Base-by-base conservation (phyloP, 2,888 invertebrate genomes). In the Muschampia plurimacula region DNA sequence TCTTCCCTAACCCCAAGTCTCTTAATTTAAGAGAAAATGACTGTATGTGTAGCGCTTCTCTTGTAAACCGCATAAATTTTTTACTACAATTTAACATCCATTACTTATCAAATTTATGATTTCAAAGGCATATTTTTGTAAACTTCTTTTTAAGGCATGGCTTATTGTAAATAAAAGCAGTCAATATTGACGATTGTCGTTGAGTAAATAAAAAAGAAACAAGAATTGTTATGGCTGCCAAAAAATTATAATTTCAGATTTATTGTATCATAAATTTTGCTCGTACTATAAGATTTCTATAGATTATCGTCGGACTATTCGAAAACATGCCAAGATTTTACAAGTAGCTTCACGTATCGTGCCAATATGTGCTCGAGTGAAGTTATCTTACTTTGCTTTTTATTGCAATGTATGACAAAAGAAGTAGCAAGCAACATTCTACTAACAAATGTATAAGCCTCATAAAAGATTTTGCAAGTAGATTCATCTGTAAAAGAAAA, bases 271-370 rank as follows among this genome's bases (percentile, higher is more conserved):
- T 80, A 81, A 81, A 83, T 81, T 80, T 79, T 78, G 78, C 78
- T 76, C 76, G 75, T 77, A 81, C 83, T 82, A 84, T 82, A 83
- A 77, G 82, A 81, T 81, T 82, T 82, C 81, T 82, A 78, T 80
- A 82, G 81, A 81, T 80, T 80, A 82, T 81, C 85, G 80, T 79
- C 81, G 81, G 78, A 77, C 80, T 78, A 75, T 83, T 85, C 86
- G 85, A 81, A 80, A 78, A 78, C 77, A 80, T 86, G 90, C 87
- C 89, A 89, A 88, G 84, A 83, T 81, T 82, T 83, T 78, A 77
- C 77, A 77, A 79, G 79, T 80, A 77, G 76, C 75, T 74, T 76
- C 60, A 60, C 72, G 76, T 76, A 79, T 79, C 76, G 80, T 85
- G 86, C 86, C 87, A 88, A 84, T 72, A 55, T 62, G 52, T 72